Conservation (phyloP, 2,797 vertebrate species). For the Intellagama lesueurii region DNA sequence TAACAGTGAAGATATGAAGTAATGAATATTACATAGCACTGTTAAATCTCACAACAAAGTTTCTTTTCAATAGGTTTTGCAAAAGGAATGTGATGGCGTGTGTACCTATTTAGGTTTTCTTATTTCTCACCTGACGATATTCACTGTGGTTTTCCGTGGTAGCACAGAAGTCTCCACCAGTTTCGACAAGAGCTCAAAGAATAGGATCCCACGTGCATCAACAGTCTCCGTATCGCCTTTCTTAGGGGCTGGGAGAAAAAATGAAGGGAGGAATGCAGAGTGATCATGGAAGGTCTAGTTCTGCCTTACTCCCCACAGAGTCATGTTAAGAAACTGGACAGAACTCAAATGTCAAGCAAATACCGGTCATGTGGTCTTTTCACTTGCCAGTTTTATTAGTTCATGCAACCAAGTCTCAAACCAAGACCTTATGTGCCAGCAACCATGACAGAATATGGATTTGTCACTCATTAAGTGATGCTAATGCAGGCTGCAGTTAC, state of each 20-base stretch:
- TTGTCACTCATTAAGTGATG: background rate
- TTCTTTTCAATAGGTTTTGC: background rate
- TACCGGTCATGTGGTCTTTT: background rate
- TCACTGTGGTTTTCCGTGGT: slow-evolving; percentile 32
- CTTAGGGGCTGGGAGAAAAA: slow-evolving; percentile 49
- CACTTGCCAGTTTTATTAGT: background rate
- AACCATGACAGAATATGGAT: background rate
- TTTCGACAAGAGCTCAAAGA: slow-evolving; percentile 70
- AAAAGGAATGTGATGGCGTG: background rate
- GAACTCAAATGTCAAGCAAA: background rate
- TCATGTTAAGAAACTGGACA: background rate
- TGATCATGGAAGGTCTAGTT: background rate
- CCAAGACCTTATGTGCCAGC: background rate
- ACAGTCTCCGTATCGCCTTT: slow-evolving; percentile 48
- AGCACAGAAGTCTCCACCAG: slow-evolving; percentile 67
- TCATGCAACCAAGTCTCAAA: background rate
- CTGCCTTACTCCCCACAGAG: too few relatives aligned
- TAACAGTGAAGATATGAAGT: background rate
- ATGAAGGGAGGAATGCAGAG: slow-evolving; percentile 13
- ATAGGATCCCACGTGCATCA: slow-evolving; percentile 56
- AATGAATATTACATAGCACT: background rate
- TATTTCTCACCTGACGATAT: slow-evolving; percentile 66
- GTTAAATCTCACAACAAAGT: background rate
- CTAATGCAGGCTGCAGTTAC: background rate
- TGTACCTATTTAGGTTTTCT: background rate